Base-by-base conservation (phyloP, 2,113 vertebrate genomes). In the Leptosomus discolor region DNA sequence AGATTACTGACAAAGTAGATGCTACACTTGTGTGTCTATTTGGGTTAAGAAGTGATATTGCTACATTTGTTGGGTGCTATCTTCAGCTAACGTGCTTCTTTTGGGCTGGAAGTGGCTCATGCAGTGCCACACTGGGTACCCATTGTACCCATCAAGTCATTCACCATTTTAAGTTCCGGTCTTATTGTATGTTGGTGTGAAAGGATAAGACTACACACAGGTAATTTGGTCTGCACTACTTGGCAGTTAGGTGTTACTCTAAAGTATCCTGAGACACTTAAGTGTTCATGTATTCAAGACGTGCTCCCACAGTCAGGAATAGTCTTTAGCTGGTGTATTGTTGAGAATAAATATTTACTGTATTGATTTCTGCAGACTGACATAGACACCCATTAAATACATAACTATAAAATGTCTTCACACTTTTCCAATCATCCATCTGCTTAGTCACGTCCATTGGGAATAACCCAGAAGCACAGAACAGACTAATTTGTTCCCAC, bases 301-400 rank as follows among this genome's bases (percentile, higher is more conserved):
- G 41, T 39, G 7, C 21, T 58, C 29, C 37, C 14, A 9, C 22
- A 77, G 27, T 11, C 60, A 30, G 51, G 32, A 89, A 82, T 67
- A 78, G 58, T 43, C 26, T 84, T 88, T 80, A 91, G 15, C 61
- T 54, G 34, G 12, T 23, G 4, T 51, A 34, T 46, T 39, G 26
- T 88, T 83, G n/a, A 84, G 58, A 84, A 75, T 15, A 92, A 80
- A 78, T 75, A 43, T 73, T 85, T 82, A 57, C 50, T 32, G 4
- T 51, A 76, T 45, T 78, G 46, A 91, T 94, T 89, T 91, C 36
- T 90, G 81, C 61, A 43, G 26, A 43, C n/a, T 91, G 39, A 43
- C 48, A 64, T 56, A 30, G 46, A 26, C 53, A 74, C 2, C 4
- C 43, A 19, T 63, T 87, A 87, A 87, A 85, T 46, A 60, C 12